phyloP scores from a whole-genome alignment of 2,888 invertebrate genomes.

The Thelaira solivaga region DNA sequence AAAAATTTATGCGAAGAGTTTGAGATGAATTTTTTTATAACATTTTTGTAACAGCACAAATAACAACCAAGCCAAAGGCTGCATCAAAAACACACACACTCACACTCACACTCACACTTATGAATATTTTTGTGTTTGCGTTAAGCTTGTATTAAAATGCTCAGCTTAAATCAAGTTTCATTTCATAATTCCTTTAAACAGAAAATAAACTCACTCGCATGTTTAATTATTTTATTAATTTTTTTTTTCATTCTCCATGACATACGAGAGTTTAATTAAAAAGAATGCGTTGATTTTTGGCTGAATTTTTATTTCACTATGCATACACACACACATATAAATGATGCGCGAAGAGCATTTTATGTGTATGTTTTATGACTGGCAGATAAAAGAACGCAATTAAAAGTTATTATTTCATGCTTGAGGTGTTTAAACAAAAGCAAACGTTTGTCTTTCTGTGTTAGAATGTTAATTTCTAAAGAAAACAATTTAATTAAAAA shows the following conservation, averaged over 20 bases:
- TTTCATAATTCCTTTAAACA: neutral
- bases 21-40: too few species aligned
- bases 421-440: conserved; percentile 48
- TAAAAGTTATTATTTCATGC: conserved; percentile 62
- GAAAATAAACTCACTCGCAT: neutral
- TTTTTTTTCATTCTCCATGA: neutral
- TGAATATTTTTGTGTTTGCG: neutral
- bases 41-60: conserved; percentile 19
- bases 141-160: too few species aligned
- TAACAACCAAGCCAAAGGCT: neutral
- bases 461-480: conserved; percentile 36
- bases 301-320: conserved; percentile 12
- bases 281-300: conserved; percentile 53
- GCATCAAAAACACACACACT: neutral
- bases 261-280: conserved; percentile 55
- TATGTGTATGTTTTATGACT: neutral
- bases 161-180: neutral
- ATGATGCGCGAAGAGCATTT: too few species aligned
- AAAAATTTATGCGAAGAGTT: conserved; percentile 26
- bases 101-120: neutral
- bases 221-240: neutral
- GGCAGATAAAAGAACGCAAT: conserved; percentile 49
- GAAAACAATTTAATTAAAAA: conserved; percentile 41
- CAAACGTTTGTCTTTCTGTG: conserved; percentile 31
- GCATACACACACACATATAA: too few species aligned